Conservation (phyloP, 1,140 invertebrate genomes). For the Apis florea region DNA sequence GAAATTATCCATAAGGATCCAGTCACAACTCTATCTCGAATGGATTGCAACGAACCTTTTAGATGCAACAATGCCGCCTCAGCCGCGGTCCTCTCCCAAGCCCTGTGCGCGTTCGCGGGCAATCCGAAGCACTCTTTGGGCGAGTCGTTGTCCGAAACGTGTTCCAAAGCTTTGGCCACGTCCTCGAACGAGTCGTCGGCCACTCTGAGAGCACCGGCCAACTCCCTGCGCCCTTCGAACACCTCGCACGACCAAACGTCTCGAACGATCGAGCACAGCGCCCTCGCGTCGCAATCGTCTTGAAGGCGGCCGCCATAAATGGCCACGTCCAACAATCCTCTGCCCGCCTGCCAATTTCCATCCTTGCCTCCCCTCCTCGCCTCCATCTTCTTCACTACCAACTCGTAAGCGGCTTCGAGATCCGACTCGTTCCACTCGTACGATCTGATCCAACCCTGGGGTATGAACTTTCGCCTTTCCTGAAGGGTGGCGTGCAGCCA, state of each 20-base stretch:
- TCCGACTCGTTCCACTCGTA: conserved; percentile 96
- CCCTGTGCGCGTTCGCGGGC: conserved; percentile 90
- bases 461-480: conserved; percentile 86
- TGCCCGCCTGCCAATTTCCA: conserved; percentile 87
- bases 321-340: conserved; percentile 89
- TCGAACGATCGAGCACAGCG: conserved; percentile 88
- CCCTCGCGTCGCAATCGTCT: conserved; percentile 88
- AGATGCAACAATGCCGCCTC: conserved; percentile 84
- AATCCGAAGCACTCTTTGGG: conserved; percentile 88
- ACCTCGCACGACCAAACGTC: conserved; percentile 86
- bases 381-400: conserved; percentile 84
- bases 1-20: too few species aligned
- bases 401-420: conserved; percentile 87
- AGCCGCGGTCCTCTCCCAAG: conserved; percentile 87
- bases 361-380: conserved; percentile 55
- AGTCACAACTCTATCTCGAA: too few species aligned
- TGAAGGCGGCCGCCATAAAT: conserved; percentile 95
- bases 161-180: conserved; percentile 83
- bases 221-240: conserved; percentile 82
- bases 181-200: conserved; percentile 82
- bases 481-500: conserved; percentile 94
- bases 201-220: conserved; percentile 81
- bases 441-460: conserved; percentile 78
- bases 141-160: conserved; percentile 85
- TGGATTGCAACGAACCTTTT: conserved; percentile 81